These are phyloP conservation scores for Epizoanthus stellaris DNA, from an alignment of 92 coral and sea anemone genomes.

Conservation along the genomic window DNA sequence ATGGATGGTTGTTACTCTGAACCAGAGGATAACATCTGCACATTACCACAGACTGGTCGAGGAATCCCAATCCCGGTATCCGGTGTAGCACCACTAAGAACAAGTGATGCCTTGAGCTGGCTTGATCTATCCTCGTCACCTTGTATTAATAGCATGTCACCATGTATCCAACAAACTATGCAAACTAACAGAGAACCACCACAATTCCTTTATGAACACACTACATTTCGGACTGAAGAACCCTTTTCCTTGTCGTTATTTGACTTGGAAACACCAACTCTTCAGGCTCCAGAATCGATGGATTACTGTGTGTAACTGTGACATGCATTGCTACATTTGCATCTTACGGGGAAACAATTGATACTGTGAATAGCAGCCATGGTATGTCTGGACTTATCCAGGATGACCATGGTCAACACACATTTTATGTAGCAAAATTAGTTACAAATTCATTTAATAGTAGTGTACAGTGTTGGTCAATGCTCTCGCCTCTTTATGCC, in stretches of 20 bases:
- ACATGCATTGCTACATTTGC: too few species aligned
- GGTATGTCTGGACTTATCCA: too few species aligned
- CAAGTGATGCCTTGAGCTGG: slow-evolving; percentile 73
- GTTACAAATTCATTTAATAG: too few species aligned
- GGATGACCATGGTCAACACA: too few species aligned
- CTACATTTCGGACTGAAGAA: slow-evolving; percentile 70
- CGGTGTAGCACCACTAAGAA: slow-evolving; percentile 48
- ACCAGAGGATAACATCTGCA: slow-evolving; percentile 55
- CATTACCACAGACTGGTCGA: slow-evolving; percentile 56
- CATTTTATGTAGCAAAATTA: too few species aligned
- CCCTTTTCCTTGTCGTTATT: slow-evolving; percentile 77
- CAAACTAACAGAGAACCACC: slow-evolving; percentile 76
- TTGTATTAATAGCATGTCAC: slow-evolving; percentile 62
- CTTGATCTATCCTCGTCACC: slow-evolving; percentile 79
- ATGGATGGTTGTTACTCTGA: slow-evolving; percentile 77
- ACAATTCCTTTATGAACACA: slow-evolving; percentile 69
- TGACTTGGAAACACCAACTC: slow-evolving; percentile 77
- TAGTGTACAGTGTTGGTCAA: too few species aligned
- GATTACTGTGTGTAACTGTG: slow-evolving; percentile 79
- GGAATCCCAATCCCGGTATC: slow-evolving; percentile 77
- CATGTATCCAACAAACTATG: slow-evolving; percentile 51
- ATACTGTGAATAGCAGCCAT: too few species aligned
- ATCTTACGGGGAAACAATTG: too few species aligned
- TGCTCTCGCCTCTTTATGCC: too few species aligned
- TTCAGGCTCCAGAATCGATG: slow-evolving; percentile 82